Evolutionary conservation across 2,113 vertebrate species (phyloP).

Genomic region (Sylvilagus bachmani): DNA sequence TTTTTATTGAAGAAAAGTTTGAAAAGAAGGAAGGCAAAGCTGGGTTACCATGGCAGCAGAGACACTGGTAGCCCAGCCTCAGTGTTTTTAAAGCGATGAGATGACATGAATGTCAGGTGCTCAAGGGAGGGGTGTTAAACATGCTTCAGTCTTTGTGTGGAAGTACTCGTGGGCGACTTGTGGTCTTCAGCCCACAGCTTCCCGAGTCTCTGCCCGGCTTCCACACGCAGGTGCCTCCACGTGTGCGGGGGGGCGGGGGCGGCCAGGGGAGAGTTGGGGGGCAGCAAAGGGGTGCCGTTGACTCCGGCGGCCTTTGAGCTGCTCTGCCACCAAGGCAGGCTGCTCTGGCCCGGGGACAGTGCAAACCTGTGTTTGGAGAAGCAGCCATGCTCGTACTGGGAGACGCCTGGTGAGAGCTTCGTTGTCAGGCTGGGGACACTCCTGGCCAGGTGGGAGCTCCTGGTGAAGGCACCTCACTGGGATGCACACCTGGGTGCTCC

Average conservation of each 20-base stretch:
- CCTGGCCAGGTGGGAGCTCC: neutral
- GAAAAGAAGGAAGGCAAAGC: neutral
- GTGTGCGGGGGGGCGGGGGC: neutral
- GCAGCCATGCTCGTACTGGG: accelerated
- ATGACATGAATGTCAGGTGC: neutral
- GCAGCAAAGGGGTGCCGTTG: neutral
- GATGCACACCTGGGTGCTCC: neutral
- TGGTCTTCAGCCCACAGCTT: slow-evolving; percentile 38
- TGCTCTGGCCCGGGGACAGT: neutral
- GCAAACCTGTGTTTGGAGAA: neutral
- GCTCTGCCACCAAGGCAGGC: neutral
- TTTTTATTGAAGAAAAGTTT: neutral
- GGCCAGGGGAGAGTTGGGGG: accelerated
- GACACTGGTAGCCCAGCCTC: neutral
- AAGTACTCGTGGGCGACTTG: neutral
- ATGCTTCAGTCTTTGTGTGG: neutral
- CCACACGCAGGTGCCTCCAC: neutral
- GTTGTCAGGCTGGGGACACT: neutral
- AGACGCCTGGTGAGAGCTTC: neutral
- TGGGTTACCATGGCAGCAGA: neutral
- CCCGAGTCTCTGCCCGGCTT: neutral
- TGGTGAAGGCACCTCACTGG: too few relatives aligned
- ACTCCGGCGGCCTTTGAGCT: neutral
- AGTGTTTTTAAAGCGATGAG: neutral
- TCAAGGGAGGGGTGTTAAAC: neutral